A percentile compares a stretch with the other conserved stretches of the same genome.
Evolutionary conservation across 2,797 vertebrate species (phyloP).

Genomic region (Pogonophryne albipinna): DNA sequence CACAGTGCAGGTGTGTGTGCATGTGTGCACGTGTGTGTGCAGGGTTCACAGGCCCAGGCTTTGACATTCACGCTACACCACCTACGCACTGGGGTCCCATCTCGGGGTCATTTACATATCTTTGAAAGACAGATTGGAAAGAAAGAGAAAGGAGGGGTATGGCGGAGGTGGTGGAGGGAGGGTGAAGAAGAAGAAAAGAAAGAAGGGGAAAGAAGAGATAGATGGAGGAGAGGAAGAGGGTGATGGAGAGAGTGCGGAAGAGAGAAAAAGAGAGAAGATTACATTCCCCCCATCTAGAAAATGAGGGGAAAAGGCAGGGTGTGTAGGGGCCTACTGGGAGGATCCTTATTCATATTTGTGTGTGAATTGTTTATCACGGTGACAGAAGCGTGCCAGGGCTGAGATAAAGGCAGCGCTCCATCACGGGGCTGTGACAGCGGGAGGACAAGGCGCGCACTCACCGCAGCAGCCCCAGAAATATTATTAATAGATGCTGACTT

Average conservation of each 20-base stretch:
- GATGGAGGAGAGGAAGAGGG: slow-evolving; percentile 56
- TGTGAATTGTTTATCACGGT: slow-evolving; percentile 99
- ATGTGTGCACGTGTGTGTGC: slow-evolving; percentile 34
- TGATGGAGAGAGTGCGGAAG: slow-evolving; percentile 57
- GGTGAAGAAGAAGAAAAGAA: slow-evolving; percentile 47
- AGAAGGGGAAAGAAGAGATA: slow-evolving; percentile 40
- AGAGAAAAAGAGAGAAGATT: slow-evolving; percentile 86
- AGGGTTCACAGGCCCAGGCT: slow-evolving; percentile 84
- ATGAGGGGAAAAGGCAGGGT: slow-evolving; percentile 87
- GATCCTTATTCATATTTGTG: slow-evolving; percentile 99
- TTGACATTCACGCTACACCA: slow-evolving; percentile 95
- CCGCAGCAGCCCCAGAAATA: slow-evolving; percentile 96
- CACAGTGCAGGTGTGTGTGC: slow-evolving; percentile 49
- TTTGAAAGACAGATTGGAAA: slow-evolving; percentile 95
- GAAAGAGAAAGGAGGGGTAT: slow-evolving; percentile 78
- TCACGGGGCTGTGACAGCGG: slow-evolving; percentile 97
- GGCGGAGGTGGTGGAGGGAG: slow-evolving; percentile 44
- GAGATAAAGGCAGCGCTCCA: slow-evolving; percentile 99
- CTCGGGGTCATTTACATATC: slow-evolving; percentile 97
- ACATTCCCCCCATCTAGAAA: slow-evolving; percentile 96
- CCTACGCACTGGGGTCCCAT: slow-evolving; percentile 92
- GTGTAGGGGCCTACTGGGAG: slow-evolving; percentile 93
- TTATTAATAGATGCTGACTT: slow-evolving; percentile 99
- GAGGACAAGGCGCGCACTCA: slow-evolving; percentile 90
- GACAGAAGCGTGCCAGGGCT: slow-evolving; percentile 99